phyloP scores from a whole-genome alignment of 2,797 vertebrate genomes.

The Alcedo quadribrachys region DNA sequence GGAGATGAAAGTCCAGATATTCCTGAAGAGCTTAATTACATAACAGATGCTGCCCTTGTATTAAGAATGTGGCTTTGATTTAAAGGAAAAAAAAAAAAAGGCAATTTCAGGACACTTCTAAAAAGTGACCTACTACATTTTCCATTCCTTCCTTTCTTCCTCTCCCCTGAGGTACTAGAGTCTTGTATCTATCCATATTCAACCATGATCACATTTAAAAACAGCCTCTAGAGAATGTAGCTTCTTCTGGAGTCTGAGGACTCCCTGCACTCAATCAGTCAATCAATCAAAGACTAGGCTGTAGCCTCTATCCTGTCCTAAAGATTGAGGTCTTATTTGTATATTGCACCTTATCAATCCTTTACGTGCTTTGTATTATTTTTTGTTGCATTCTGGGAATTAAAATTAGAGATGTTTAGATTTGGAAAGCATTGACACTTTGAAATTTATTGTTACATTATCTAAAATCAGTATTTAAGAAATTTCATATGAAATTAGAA shows the following conservation, averaged over 20 bases:
- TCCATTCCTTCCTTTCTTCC: not conserved
- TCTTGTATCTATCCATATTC: not conserved
- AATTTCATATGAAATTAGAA: too few species aligned
- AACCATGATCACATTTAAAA: not conserved
- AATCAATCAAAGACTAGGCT: too few species aligned
- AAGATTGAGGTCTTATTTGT: too few species aligned
- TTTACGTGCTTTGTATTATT: too few species aligned
- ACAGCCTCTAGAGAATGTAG: not conserved
- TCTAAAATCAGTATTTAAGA: too few species aligned
- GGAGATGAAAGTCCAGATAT: constrained; percentile 32
- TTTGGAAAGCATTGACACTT: too few species aligned
- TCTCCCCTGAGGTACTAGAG: not conserved
- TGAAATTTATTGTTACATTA: too few species aligned
- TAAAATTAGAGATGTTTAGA: too few species aligned
- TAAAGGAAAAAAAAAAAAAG: not conserved
- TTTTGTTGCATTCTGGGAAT: too few species aligned
- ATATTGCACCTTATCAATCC: too few species aligned
- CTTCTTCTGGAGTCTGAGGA: not conserved
- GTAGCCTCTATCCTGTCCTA: too few species aligned
- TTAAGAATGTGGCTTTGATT: not conserved
- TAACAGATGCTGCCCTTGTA: not conserved
- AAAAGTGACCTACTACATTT: not conserved
- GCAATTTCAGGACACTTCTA: not conserved
- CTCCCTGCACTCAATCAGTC: not conserved
- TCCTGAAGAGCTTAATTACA: not conserved